phyloP scores from a whole-genome alignment of 2,888 invertebrate genomes.

The Diploptera punctata region DNA sequence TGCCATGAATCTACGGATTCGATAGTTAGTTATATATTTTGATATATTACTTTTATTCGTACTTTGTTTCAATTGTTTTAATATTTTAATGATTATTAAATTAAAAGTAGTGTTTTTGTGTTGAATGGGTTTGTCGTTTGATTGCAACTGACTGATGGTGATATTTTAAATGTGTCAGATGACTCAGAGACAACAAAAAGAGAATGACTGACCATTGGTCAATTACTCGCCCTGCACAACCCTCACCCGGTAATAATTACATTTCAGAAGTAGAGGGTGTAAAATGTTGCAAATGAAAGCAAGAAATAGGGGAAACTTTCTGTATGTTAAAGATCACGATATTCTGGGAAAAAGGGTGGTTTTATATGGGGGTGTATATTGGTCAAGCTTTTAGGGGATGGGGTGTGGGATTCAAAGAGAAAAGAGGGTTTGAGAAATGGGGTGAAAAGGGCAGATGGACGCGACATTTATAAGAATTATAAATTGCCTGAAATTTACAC shows the following conservation, averaged over 20 bases:
- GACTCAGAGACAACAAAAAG: background rate
- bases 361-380: conserved; percentile 2
- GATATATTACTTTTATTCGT: too few relatives aligned
- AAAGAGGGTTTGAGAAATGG: conserved; percentile 21
- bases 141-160: too few relatives aligned
- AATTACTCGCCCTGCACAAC: background rate
- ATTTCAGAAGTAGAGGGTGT: conserved; percentile 24
- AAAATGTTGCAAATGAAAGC: too few relatives aligned
- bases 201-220: background rate
- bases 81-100: too few relatives aligned
- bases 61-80: too few relatives aligned
- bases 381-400: background rate
- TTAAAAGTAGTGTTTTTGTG: too few relatives aligned
- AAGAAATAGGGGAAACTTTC: background rate
- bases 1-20: too few relatives aligned
- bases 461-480: conserved; percentile 16
- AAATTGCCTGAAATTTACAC: conserved; percentile 9
- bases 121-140: too few relatives aligned
- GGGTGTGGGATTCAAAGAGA: background rate
- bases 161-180: too few relatives aligned
- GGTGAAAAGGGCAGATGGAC: conserved; percentile 19
- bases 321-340: conserved; percentile 1
- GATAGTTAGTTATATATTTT: too few relatives aligned
- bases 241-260: conserved; percentile 8
- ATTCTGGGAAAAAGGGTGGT: conserved; percentile 23